phyloP scores from a whole-genome alignment of 2,888 invertebrate species.

The Epinotia brunnichana region DNA sequence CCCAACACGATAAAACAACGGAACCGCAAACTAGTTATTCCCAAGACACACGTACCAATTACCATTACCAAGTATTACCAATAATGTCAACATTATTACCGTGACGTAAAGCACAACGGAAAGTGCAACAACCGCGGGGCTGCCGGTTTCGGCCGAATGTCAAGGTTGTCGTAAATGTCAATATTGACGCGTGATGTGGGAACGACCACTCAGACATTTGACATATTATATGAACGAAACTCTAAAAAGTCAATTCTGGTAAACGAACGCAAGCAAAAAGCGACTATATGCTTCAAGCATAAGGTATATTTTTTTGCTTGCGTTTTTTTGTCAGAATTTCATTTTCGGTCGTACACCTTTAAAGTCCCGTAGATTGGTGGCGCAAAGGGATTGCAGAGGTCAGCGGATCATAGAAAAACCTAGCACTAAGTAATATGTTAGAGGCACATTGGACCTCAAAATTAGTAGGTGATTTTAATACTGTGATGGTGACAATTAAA shows the following conservation, averaged over 20 bases:
- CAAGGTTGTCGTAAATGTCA: conserved; percentile 25
- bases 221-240: background rate
- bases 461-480: background rate
- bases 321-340: no score
- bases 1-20: no score
- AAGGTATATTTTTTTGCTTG: no score
- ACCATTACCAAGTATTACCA: conserved; percentile 14
- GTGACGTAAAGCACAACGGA: conserved; percentile 6
- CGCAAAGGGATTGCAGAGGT: background rate
- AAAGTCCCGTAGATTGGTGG: background rate
- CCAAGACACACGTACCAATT: background rate
- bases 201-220: conserved; percentile 5
- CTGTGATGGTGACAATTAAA: background rate
- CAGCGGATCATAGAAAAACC: background rate
- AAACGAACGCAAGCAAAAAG: no score
- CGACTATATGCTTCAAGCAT: no score
- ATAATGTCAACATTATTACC: conserved; percentile 22
- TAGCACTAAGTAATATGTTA: background rate
- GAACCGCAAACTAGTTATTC: no score
- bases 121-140: conserved; percentile 23
- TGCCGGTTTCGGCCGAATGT: conserved; percentile 23
- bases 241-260: no score
- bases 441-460: background rate
- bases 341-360: no score
- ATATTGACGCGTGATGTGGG: conserved; percentile 27